Conservation (phyloP, 2,888 invertebrate species). For the Caenorhabditis zanzibari region DNA sequence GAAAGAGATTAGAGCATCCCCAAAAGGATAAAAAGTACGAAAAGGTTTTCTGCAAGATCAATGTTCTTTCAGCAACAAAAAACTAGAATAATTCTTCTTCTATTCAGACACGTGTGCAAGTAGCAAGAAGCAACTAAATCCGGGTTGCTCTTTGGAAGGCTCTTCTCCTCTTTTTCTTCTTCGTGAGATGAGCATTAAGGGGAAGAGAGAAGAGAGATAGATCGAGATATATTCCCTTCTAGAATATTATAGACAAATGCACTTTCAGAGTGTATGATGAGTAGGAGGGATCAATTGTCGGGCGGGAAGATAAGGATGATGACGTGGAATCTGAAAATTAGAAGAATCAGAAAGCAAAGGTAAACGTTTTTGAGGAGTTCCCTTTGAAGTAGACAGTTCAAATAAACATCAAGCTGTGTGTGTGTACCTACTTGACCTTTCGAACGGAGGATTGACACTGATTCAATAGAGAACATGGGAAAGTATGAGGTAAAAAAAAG, state of each 20-base stretch:
- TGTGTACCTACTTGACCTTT: conserved; percentile 37
- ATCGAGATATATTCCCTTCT: not conserved
- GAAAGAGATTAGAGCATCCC: conserved; percentile 2
- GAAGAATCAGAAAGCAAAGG: conserved; percentile 1
- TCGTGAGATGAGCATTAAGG: conserved; percentile 9
- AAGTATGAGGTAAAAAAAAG: not conserved
- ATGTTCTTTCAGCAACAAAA: conserved; percentile 2
- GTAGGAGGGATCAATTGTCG: conserved; percentile 26
- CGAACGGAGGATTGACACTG: conserved; percentile 6
- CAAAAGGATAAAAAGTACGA: conserved; percentile 21
- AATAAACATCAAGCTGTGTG: conserved; percentile 31
- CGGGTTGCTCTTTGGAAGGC: conserved; percentile 40
- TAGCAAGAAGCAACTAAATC: conserved; percentile 16
- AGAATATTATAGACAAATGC: conserved; percentile 32
- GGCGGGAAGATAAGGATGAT: conserved; percentile 18
- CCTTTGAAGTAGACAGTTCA: conserved; percentile 33
- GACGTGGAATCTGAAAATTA: conserved; percentile 5
- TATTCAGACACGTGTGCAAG: conserved; percentile 18
- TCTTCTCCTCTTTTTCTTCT: not conserved
- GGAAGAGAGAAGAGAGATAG: not conserved
- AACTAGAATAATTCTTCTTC: conserved; percentile 2
- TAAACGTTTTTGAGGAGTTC: conserved; percentile 17
- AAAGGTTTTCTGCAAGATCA: conserved; percentile 5
- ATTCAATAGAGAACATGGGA: conserved; percentile 1
- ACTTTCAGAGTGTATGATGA: conserved; percentile 12